Evolutionary conservation across 2,113 vertebrate genomes (phyloP).

Genomic region (Vulpes lagopus): DNA sequence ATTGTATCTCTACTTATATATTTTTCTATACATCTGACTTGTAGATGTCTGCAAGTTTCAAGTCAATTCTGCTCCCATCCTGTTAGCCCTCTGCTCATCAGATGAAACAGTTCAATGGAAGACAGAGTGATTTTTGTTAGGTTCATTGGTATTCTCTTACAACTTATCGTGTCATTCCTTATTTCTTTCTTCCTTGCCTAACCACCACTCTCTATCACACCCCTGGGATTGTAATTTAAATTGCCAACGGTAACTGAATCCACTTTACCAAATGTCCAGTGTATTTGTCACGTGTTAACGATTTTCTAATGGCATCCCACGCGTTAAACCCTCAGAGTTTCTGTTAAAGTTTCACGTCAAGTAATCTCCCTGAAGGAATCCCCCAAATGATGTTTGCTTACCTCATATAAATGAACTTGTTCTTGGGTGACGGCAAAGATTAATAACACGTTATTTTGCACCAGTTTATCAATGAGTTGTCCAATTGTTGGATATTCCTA

Average conservation of each 20-base stretch:
- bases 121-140: background rate
- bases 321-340: slow-evolving; percentile 55
- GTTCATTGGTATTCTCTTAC: background rate
- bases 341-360: slow-evolving; percentile 14
- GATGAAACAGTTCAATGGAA: slow-evolving; percentile 11
- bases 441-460: slow-evolving; percentile 96
- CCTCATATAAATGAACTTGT: slow-evolving; percentile 94
- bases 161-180: background rate
- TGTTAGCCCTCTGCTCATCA: background rate
- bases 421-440: slow-evolving; percentile 96
- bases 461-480: slow-evolving; percentile 96
- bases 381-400: slow-evolving; percentile 79
- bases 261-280: slow-evolving; percentile 8
- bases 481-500: slow-evolving; percentile 98
- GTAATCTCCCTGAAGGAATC: slow-evolving; percentile 27
- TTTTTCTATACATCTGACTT: slow-evolving; percentile 52
- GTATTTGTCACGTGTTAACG: slow-evolving; percentile 47
- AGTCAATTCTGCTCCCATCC: background rate
- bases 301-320: slow-evolving; percentile 44
- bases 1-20: background rate
- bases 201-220: background rate
- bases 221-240: slow-evolving; percentile 11
- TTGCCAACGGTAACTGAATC: slow-evolving; percentile 17
- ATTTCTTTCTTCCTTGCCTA: background rate
- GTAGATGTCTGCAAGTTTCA: slow-evolving; percentile 24